These are phyloP conservation scores for Liodrosophila aerea DNA, from an alignment of 2,888 invertebrate species.

Conservation along the genomic window DNA sequence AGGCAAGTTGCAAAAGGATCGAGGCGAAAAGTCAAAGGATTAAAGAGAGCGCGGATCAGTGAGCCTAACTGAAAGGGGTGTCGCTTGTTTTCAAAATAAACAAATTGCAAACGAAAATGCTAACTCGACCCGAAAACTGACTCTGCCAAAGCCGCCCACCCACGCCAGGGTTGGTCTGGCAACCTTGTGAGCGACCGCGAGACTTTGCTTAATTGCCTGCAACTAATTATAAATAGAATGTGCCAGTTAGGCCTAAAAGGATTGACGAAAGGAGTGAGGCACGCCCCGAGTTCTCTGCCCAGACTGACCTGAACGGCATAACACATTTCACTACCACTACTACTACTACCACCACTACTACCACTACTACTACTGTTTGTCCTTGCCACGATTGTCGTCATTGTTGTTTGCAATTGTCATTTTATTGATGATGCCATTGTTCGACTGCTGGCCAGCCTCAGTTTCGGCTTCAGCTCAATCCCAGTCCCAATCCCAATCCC, in stretches of 20 bases:
- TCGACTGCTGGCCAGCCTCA: constrained; percentile 33
- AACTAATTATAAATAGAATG: constrained; percentile 74
- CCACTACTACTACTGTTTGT: constrained; percentile 70
- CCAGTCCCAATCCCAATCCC: constrained; percentile 38
- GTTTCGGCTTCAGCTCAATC: constrained; percentile 26
- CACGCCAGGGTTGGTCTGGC: background rate
- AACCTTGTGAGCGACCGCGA: constrained; percentile 66
- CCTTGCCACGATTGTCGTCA: constrained; percentile 79
- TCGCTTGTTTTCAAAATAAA: constrained; percentile 77
- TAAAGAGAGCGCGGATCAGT: constrained; percentile 48
- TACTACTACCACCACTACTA: constrained; percentile 2
- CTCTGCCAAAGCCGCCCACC: constrained; percentile 8
- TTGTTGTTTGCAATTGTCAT: constrained; percentile 80
- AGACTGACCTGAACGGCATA: too few species aligned
- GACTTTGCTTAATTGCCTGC: constrained; percentile 70
- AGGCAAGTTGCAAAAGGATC: constrained; percentile 12
- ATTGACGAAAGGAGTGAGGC: constrained; percentile 63
- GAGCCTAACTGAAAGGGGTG: constrained; percentile 66
- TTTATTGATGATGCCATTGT: constrained; percentile 78
- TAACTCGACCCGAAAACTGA: constrained; percentile 1
- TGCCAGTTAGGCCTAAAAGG: constrained; percentile 19
- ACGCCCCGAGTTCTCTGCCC: background rate
- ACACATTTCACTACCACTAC: background rate
- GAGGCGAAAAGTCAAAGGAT: constrained; percentile 70
- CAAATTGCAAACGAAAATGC: constrained; percentile 67